Base-by-base conservation (phyloP, 1,140 invertebrate genomes). In the Pseudachorutes palmiensis region DNA sequence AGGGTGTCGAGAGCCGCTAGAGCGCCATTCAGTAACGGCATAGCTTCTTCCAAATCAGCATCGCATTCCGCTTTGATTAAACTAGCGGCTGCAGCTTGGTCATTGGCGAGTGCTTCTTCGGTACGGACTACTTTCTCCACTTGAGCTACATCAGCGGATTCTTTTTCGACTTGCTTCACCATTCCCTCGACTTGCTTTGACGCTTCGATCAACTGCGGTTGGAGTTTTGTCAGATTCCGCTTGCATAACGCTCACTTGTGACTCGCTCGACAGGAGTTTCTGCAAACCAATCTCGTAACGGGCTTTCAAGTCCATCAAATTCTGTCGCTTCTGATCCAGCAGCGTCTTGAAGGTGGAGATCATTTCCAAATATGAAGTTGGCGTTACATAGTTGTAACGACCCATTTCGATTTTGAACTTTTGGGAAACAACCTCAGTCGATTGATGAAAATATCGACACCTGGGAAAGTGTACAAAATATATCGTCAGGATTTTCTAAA, bases 41-140 rank as follows among this genome's bases (percentile, higher is more conserved):
- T 87, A 0, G 93, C 95, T 78, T 94, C 91, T 0, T 90, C 88
- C 70, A 99, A 81, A 77, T 97, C 90, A 57, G 88, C 87, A 78
- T 98, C 94, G 77, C 95, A 98, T 76, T 98, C 95, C 66, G 92
- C 85, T 81, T 95, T 97, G 63, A 98, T 97, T 33, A 81, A 83
- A 71, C 88, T 86, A 9, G 86, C 92, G 78, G 88, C 86, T 0
- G 88, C 89, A 51, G 89, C 90, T 79, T 92, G 86, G 70, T 85
- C 83, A 72, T 86, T 86, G 14, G 87, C 87, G 48, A 85, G 79
- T 55, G 80, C 81, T 78, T 88, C 87, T 75, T 89, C 87, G 28
- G 80, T 82, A 60, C 82, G 83, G 3, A 87, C 84, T 45, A 85
- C 77, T 79, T 82, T 72, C 58, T 76, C 77, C 55, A 77, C 73